Evolutionary conservation across 1,140 invertebrate species (phyloP).

Genomic region (Pogonomyrmex barbatus): DNA sequence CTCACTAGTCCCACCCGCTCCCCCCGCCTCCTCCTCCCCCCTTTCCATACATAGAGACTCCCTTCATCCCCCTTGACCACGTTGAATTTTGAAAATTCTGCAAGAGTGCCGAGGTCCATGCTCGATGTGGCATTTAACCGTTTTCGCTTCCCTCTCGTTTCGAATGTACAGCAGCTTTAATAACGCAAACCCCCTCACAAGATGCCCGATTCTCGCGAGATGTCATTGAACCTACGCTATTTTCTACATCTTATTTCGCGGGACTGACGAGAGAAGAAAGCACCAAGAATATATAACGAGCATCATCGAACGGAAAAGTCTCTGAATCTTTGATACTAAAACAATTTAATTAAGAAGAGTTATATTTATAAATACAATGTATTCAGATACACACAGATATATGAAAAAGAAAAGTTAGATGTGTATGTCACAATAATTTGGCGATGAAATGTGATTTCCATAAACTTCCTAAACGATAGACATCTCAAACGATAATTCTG

Average conservation of each 20-base stretch:
- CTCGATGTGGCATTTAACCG: constrained; percentile 61
- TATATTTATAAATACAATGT: constrained; percentile 18
- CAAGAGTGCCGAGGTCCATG: constrained; percentile 60
- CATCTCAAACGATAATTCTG: not conserved
- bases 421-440: not conserved
- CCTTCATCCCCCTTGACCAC: constrained; percentile 1
- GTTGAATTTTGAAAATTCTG: constrained; percentile 72
- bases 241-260: constrained; percentile 38
- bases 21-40: constrained; percentile 22
- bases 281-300: constrained; percentile 45
- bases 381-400: not conserved
- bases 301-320: not conserved
- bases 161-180: constrained; percentile 54
- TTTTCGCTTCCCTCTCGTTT: constrained; percentile 31
- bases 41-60: constrained; percentile 19
- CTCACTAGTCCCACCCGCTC: constrained; percentile 65
- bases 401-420: not conserved
- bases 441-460: not conserved
- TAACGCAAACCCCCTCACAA: constrained; percentile 45
- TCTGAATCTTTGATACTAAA: not conserved
- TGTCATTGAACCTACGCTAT: constrained; percentile 57
- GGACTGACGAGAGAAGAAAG: constrained; percentile 24
- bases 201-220: constrained; percentile 36
- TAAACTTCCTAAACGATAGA: not conserved
- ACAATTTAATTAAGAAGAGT: not conserved